Percentiles rank a stretch among this genome's conserved stretches.
Conservation (phyloP, 1,140 invertebrate genomes). For the Dryas iulia region DNA sequence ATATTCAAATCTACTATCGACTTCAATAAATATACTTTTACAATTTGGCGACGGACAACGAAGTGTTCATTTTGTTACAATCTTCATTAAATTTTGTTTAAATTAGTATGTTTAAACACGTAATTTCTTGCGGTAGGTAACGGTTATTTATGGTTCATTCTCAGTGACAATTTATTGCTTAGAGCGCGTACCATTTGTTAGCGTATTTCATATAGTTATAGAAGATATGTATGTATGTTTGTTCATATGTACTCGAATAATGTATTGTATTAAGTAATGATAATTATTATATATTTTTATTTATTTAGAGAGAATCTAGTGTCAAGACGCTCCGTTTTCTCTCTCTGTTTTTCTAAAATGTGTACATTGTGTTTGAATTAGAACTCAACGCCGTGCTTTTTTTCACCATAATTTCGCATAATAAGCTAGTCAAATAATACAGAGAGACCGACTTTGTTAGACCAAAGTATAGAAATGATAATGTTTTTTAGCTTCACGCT, state of each 20-base stretch:
- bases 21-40: background rate
- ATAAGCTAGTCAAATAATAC: too few relatives aligned
- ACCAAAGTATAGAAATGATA: too few relatives aligned
- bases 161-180: background rate
- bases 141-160: slow-evolving; percentile 1
- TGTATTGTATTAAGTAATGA: background rate
- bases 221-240: background rate
- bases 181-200: background rate
- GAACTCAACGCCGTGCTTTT: too few relatives aligned
- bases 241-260: background rate
- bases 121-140: slow-evolving; percentile 8
- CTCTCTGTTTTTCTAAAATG: too few relatives aligned
- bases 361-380: too few relatives aligned
- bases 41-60: background rate
- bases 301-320: too few relatives aligned
- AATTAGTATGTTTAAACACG: background rate
- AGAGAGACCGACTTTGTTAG: too few relatives aligned
- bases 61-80: background rate
- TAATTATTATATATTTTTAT: background rate
- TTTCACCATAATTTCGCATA: too few relatives aligned
- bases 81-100: background rate
- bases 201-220: background rate
- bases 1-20: background rate
- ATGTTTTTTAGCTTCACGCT: too few relatives aligned
- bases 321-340: too few relatives aligned